Evolutionary conservation across 2,888 invertebrate species (phyloP), one percentile per base, ranked within the genome.

Genomic region (Marronus borbonicus): DNA sequence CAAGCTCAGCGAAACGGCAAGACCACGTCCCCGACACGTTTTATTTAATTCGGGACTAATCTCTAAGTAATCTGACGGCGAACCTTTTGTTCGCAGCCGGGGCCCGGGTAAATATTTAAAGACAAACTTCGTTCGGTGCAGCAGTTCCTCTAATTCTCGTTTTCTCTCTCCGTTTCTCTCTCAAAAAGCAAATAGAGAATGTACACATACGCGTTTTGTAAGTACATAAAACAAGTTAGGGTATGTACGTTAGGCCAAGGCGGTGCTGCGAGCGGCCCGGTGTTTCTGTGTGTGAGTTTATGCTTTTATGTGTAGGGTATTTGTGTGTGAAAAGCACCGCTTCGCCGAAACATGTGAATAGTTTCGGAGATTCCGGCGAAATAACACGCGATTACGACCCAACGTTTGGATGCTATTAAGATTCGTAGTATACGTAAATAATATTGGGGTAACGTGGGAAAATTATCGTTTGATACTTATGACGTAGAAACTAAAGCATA

Each of bases 21-120:
- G 55, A n/a, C 17, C 5, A n/a, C 20, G 55, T 55, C 14, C n/a
- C 17, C n/a, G n/a, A 55, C 70, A 36, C 31, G 36, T 55, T 55
- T 55, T 36, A 52, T 70, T 70, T 70, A 70, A 70, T 70, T 55
- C 70, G n/a, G 31, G 31, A 17, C 70, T 70, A 70, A 70, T 70
- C 55, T 55, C 28, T 55, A 70, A 55, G 70, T 70, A 70, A 70
- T 70, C 70, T 55, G 55, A 55, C 70, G 55, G 2, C n/a, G 52
- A 70, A 58, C 17, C 70, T 70, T 70, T 70, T 70, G 52, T 70
- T 55, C 70, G 55, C 44, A 44, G 44, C 12, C 44, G 44, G 44
- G 8, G 17, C 17, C 31, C 52, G 36, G 55, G 70, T 70, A 70
- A 70, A 70, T 70, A 70, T 70, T 55, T 58, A 70, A 70, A 58